Evolutionary conservation across 2,888 invertebrate species (phyloP).

Genomic region (Tuta absoluta): DNA sequence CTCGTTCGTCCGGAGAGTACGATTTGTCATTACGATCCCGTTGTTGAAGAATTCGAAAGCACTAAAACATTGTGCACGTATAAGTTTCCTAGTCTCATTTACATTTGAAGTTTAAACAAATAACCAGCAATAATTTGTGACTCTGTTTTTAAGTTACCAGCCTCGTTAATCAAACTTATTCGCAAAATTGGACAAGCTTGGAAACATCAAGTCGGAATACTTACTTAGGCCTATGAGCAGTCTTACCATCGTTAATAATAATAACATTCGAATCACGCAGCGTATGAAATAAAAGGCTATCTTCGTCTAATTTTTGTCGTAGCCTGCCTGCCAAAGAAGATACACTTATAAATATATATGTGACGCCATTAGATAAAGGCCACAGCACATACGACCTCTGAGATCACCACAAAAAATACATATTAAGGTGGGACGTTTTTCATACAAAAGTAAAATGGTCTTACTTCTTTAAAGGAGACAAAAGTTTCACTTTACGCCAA

Average conservation of each 20-base stretch:
- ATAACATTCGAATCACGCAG: constrained; percentile 96
- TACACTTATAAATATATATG: constrained; percentile 11
- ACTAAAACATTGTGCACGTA: constrained; percentile 62
- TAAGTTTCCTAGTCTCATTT: background rate
- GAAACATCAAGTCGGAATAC: constrained; percentile 47
- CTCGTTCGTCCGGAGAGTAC: constrained; percentile 92
- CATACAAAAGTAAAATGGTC: too few relatives aligned
- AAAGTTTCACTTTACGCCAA: too few relatives aligned
- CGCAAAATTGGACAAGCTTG: background rate
- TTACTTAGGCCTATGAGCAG: constrained; percentile 96
- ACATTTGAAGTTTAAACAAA: too few relatives aligned
- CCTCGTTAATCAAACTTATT: too few relatives aligned
- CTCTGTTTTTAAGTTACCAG: too few relatives aligned
- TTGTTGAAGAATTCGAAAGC: constrained; percentile 97
- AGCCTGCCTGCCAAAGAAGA: constrained; percentile 49
- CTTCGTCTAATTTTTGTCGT: constrained; percentile 74
- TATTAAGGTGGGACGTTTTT: too few relatives aligned
- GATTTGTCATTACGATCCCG: constrained; percentile 93
- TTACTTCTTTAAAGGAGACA: too few relatives aligned
- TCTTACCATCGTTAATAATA: constrained; percentile 93
- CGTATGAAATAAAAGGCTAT: constrained; percentile 92
- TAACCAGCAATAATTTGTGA: too few relatives aligned
- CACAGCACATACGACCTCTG: too few relatives aligned
- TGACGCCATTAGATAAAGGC: background rate
- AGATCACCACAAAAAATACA: too few relatives aligned